phyloP scores from a whole-genome alignment of 1,140 invertebrate species.

The Cryptotermes secundus region DNA sequence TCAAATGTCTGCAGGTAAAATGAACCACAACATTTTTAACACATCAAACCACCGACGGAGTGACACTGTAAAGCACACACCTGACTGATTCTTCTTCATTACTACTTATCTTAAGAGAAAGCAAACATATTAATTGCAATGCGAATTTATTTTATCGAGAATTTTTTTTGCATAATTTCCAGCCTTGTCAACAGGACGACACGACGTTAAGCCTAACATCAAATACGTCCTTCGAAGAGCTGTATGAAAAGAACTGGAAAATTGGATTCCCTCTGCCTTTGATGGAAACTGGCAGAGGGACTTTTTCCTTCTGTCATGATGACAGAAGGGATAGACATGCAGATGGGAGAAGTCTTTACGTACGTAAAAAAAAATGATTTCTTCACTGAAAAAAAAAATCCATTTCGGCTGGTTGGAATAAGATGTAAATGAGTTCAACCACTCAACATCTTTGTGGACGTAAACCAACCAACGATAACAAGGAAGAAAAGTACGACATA shows the following conservation, averaged over 20 bases:
- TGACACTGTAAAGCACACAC: no score
- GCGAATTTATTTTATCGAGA: background rate
- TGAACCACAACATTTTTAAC: no score
- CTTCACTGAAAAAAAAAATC: background rate
- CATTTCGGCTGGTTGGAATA: background rate
- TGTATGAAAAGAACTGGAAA: constrained; percentile 7
- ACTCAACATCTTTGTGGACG: background rate
- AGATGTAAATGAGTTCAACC: constrained; percentile 7
- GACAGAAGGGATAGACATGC: background rate
- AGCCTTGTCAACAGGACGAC: background rate
- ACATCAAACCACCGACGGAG: no score
- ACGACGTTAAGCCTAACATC: background rate
- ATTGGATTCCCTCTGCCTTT: background rate
- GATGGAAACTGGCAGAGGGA: constrained; percentile 3
- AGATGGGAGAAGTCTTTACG: no score
- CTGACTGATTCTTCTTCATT: no score
- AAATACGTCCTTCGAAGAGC: background rate
- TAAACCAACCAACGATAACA: background rate
- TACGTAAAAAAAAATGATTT: background rate
- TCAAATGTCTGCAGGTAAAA: no score
- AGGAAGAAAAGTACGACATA: background rate
- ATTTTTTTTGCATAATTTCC: background rate
- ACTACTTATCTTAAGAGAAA: no score
- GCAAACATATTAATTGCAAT: background rate
- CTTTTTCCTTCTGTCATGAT: background rate